Percentiles rank a stretch among this genome's conserved stretches.
These are phyloP conservation scores for Penaeus chinensis DNA, from an alignment of 1,140 invertebrate species.

Conservation along the genomic window DNA sequence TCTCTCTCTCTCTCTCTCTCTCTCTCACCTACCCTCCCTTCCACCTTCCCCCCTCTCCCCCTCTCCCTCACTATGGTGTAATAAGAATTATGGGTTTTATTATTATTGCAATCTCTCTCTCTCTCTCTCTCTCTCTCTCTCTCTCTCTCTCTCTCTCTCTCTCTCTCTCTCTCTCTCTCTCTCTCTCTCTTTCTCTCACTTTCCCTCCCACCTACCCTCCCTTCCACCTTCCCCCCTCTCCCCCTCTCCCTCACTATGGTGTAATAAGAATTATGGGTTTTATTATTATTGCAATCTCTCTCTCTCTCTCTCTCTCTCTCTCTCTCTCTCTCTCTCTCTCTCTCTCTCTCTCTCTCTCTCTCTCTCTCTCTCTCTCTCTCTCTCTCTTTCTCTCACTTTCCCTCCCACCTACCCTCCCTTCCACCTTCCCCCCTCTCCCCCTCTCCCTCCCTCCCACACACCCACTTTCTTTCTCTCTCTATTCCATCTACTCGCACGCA, in stretches of 20 bases:
- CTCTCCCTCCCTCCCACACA: neutral
- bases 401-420: neutral
- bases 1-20: neutral
- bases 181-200: conserved; percentile 40
- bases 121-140: conserved; percentile 31
- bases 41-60: neutral
- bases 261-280: too few species aligned
- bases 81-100: neutral
- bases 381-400: conserved; percentile 1
- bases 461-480: neutral
- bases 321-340: conserved; percentile 11
- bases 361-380: conserved; percentile 1
- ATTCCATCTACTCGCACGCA: too few species aligned
- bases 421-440: neutral
- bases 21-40: neutral
- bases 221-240: neutral
- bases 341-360: neutral
- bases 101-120: neutral
- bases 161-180: conserved; percentile 21
- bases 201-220: conserved; percentile 11
- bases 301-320: neutral
- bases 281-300: too few species aligned
- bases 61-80: neutral
- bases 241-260: neutral
- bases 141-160: conserved; percentile 8